Percentiles rank a stretch among this genome's conserved stretches.
Evolutionary conservation across 2,113 vertebrate genomes (phyloP).

Genomic region (Protobothrops mucrosquamatus): DNA sequence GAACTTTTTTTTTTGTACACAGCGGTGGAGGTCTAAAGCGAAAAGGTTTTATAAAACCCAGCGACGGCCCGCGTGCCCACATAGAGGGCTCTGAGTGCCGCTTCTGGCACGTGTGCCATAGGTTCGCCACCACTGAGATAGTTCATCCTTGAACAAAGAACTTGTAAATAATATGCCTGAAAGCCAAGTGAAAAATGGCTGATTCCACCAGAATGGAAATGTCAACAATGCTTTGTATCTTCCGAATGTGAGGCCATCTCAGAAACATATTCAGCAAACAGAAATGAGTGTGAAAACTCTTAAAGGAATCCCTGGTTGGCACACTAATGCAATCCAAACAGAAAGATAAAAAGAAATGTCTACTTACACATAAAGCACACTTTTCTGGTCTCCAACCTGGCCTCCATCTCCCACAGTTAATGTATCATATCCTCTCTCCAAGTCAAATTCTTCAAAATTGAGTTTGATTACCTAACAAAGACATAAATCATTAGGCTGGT

Average conservation of each 20-base stretch:
- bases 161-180: background rate
- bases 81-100: too few species aligned
- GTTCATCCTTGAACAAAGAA: background rate
- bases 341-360: background rate
- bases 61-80: too few species aligned
- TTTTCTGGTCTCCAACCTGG: slow-evolving; percentile 93
- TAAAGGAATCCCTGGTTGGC: too few species aligned
- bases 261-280: rapidly evolving
- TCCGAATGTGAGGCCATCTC: rapidly evolving
- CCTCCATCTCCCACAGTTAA: slow-evolving; percentile 93
- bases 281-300: rapidly evolving
- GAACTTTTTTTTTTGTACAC: too few species aligned
- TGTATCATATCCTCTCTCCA: slow-evolving; percentile 98
- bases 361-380: slow-evolving; percentile 96
- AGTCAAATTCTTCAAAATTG: slow-evolving; percentile 96
- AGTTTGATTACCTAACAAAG: slow-evolving; percentile 92
- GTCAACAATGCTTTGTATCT: background rate
- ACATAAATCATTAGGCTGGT: slow-evolving; percentile 24
- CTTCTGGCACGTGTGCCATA: too few species aligned
- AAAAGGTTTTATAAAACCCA: too few species aligned
- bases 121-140: background rate
- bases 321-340: rapidly evolving
- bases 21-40: too few species aligned
- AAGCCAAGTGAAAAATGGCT: background rate
- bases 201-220: background rate